Evolutionary conservation across 2,113 vertebrate genomes (phyloP), one percentile per base, ranked within the genome.

Genomic region (Athene cunicularia): DNA sequence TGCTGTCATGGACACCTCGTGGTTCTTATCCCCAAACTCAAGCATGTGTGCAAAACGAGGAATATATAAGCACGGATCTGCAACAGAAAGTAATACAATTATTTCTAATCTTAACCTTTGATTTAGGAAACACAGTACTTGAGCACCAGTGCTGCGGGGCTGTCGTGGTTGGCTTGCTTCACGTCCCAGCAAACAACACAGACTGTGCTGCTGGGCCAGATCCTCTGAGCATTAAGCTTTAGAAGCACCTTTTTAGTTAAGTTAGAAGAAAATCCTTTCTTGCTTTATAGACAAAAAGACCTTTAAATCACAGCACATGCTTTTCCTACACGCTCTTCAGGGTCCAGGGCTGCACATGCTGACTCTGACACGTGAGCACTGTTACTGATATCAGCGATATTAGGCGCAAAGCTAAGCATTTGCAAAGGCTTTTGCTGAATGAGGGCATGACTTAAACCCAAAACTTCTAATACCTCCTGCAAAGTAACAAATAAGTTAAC

Each of bases 1-100:
- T 3, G 99, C 99, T 0, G 99, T 99, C 99, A 99, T 99, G 88
- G 99, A 99, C 41, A 99, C 99, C n/a, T 99, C 99, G 2, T 99
- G 99, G 97, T 99, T 99, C 98, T 99, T 99, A 80, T 99, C 99
- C 5, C 99, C 99, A 1, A 99, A 99, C 86, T 99, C 99, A 95
- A 99, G 98, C 98, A 99, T 97, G 97, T 99, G 99, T 9, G 99
- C 98, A n/a, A 99, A 99, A 12, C 99, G 99, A 5, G 99, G 99
- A 55, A 99, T 99, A 85, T 99, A 99, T 26, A 99, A 98, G 90
- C 99, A 99, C 0, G 99, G 99, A 90, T 99, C 99, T 99, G 98
- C 7, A 64, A 90, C 39, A 86, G 41, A 94, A 73, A 35, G 50
- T 2, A 59, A 75, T 11, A 22, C 5, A 14, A 5, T 95, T 75